Conservation (phyloP, 2,113 vertebrate genomes). For the Ibidorhyncha struthersii region DNA sequence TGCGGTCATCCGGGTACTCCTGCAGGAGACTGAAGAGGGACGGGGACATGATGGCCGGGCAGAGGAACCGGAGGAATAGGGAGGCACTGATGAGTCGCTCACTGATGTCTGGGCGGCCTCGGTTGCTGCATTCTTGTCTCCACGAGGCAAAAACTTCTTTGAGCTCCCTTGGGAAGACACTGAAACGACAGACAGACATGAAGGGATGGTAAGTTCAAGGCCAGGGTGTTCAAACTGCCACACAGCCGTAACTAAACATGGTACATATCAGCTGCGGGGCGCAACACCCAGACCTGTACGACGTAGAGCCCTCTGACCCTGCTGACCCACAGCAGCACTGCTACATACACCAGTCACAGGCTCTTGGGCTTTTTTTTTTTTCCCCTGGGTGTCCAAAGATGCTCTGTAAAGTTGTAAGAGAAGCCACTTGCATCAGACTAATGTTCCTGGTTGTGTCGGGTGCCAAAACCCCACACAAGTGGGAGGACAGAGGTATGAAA, state of each 20-base stretch:
- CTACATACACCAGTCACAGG: not conserved
- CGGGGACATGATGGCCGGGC: constrained; percentile 98
- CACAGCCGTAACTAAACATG: not conserved
- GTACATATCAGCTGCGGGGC: rapidly evolving
- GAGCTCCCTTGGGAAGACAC: constrained; percentile 95
- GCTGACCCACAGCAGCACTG: not conserved
- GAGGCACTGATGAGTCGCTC: constrained; percentile 97
- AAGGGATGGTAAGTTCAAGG: not conserved
- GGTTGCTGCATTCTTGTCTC: constrained; percentile 95
- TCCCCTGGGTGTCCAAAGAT: not conserved
- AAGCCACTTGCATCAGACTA: not conserved
- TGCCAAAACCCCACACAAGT: not conserved
- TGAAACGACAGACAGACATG: constrained; percentile 47
- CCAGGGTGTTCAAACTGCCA: not conserved
- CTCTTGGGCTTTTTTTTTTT: not conserved
- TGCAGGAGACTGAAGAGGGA: constrained; percentile 96
- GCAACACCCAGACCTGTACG: not conserved
- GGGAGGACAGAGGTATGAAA: not conserved
- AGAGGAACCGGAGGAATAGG: constrained; percentile 95
- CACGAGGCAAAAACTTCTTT: constrained; percentile 98
- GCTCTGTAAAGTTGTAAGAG: not conserved
- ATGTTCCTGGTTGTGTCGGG: not conserved
- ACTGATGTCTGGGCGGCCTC: constrained; percentile 95
- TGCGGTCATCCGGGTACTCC: constrained; percentile 97
- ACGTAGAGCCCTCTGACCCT: not conserved